These are phyloP conservation scores for Troilus luridus DNA, from an alignment of 2,888 invertebrate genomes.

Conservation along the genomic window DNA sequence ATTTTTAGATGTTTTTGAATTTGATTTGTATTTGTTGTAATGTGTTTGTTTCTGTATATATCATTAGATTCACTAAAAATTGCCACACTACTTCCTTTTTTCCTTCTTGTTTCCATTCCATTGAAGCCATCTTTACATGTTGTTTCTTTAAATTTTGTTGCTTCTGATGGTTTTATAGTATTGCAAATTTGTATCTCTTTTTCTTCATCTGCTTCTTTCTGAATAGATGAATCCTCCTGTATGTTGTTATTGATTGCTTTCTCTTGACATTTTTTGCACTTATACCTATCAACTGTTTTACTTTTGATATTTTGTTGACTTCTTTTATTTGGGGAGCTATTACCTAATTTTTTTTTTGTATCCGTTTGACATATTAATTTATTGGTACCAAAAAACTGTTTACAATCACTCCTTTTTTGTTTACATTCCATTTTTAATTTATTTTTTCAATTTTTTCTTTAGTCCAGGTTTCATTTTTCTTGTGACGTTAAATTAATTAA, in stretches of 20 bases:
- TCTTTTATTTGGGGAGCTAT: background rate
- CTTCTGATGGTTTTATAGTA: background rate
- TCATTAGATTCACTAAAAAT: background rate
- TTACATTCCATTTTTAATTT: conserved; percentile 23
- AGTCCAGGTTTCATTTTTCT: background rate
- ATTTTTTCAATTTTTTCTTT: background rate
- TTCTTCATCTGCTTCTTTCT: background rate
- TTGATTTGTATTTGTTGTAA: background rate
- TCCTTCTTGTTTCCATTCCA: background rate
- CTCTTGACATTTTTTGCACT: conserved; percentile 19
- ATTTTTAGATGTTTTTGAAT: background rate
- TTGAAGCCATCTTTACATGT: background rate
- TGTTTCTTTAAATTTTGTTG: background rate
- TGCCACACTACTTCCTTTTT: background rate
- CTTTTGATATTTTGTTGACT: background rate
- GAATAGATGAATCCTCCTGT: background rate
- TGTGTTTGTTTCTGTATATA: background rate
- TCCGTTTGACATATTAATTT: background rate
- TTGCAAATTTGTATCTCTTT: background rate
- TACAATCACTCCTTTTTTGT: background rate
- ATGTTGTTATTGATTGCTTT: background rate
- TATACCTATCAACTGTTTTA: background rate
- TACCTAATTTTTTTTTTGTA: background rate
- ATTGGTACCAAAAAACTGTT: background rate
- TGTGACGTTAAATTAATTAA: background rate